phyloP scores from a whole-genome alignment of 2,113 vertebrate species.

The Chaetorhynchus papuensis region DNA sequence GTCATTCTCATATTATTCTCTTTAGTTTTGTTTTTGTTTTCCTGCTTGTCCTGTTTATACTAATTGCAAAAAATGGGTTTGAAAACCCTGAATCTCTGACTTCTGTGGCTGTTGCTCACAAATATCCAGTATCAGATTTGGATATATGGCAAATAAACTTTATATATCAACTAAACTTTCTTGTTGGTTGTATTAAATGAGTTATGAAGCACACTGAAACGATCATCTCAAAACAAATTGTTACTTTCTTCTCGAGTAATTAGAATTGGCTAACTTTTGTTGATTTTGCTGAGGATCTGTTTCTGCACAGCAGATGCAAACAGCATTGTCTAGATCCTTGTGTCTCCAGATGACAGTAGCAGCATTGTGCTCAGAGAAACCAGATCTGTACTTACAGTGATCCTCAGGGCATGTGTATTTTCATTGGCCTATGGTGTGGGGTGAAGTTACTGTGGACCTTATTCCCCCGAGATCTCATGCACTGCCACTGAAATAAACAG shows the following conservation, averaged over 20 bases:
- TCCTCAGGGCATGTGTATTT: not conserved
- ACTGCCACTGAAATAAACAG: not conserved
- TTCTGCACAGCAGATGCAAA: not conserved
- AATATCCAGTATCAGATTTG: not conserved
- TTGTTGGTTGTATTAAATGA: not conserved
- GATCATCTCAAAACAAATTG: not conserved
- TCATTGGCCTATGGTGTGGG: not conserved
- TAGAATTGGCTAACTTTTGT: not conserved
- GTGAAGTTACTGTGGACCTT: not conserved
- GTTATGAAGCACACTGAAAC: not conserved
- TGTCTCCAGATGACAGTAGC: not conserved
- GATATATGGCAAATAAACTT: not conserved
- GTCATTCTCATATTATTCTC: not conserved
- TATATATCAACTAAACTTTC: not conserved
- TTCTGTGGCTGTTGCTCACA: not conserved
- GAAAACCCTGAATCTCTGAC: not conserved
- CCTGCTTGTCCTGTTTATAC: not conserved
- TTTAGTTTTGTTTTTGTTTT: not conserved
- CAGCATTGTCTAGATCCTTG: not conserved
- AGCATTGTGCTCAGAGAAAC: not conserved
- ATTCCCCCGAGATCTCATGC: not conserved
- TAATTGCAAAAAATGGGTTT: not conserved
- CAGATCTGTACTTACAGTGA: not conserved
- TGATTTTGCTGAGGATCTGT: not conserved
- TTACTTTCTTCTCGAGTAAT: rapidly evolving